Evolutionary conservation across 1,140 invertebrate genomes (phyloP).

Genomic region (Chelonus insularis): DNA sequence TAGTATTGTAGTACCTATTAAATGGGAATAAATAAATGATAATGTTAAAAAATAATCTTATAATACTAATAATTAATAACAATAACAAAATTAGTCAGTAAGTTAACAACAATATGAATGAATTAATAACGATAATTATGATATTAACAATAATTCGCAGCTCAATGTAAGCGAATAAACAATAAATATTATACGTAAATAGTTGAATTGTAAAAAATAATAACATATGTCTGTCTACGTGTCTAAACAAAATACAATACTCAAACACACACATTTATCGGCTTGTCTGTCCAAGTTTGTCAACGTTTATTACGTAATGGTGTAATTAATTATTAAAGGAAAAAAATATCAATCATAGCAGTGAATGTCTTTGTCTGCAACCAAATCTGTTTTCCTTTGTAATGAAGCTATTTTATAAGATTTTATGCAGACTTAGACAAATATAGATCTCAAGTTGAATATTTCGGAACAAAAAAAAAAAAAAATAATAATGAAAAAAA

Average conservation of each 20-base stretch:
- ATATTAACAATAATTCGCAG: neutral
- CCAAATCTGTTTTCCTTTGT: constrained; percentile 13
- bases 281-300: constrained; percentile 12
- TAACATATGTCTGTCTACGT: constrained; percentile 11
- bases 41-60: too few species aligned
- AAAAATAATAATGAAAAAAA: constrained; percentile 8
- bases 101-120: neutral
- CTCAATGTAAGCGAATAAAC: constrained; percentile 12
- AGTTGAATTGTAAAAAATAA: constrained; percentile 2
- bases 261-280: neutral
- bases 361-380: constrained; percentile 17
- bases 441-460: constrained; percentile 12
- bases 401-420: constrained; percentile 14
- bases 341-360: constrained; percentile 17
- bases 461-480: neutral
- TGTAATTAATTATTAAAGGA: constrained; percentile 7
- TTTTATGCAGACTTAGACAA: constrained; percentile 17
- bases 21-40: too few species aligned
- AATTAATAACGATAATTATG: constrained; percentile 4
- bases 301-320: neutral
- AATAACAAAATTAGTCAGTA: neutral
- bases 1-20: constrained; percentile 6
- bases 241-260: neutral
- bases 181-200: constrained; percentile 20
- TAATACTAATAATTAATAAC: constrained; percentile 12